Percentiles rank a stretch among this genome's conserved stretches.
These are phyloP conservation scores for Acleris holmiana DNA, from an alignment of 2,888 invertebrate genomes.

Conservation along the genomic window DNA sequence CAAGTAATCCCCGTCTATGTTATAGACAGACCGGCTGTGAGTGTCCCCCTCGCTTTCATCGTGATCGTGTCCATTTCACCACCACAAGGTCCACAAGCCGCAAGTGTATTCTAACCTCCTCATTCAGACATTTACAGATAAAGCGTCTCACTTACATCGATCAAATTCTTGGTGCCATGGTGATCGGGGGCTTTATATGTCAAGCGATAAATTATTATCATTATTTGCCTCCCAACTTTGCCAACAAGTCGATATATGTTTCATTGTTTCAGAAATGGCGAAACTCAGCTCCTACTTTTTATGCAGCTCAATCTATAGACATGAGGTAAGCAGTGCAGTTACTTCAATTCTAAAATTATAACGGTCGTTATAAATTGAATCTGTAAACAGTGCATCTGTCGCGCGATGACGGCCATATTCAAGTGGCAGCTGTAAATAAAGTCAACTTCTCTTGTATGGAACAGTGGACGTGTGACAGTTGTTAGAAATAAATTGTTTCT, in stretches of 20 bases:
- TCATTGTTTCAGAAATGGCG: constrained; percentile 78
- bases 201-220: neutral
- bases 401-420: constrained; percentile 7
- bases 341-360: neutral
- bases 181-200: constrained; percentile 12
- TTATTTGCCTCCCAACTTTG: neutral
- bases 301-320: constrained; percentile 74
- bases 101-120: neutral
- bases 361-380: neutral
- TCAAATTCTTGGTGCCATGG: constrained; percentile 11
- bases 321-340: constrained; percentile 61
- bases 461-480: constrained; percentile 40
- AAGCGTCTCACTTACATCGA: constrained; percentile 4
- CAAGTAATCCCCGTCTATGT: constrained; percentile 79
- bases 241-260: neutral
- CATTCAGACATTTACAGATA: constrained; percentile 9
- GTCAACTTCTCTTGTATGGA: constrained; percentile 4
- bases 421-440: constrained; percentile 23
- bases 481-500: constrained; percentile 65
- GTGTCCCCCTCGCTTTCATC: constrained; percentile 53
- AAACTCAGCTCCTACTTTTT: constrained; percentile 76
- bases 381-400: constrained; percentile 23
- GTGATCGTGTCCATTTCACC: constrained; percentile 9
- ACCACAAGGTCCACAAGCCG: neutral
- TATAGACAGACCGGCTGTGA: constrained; percentile 68